Evolutionary conservation across 2,888 invertebrate species (phyloP), one percentile per base, ranked within the genome.

Genomic region (Callimorpha dominula): DNA sequence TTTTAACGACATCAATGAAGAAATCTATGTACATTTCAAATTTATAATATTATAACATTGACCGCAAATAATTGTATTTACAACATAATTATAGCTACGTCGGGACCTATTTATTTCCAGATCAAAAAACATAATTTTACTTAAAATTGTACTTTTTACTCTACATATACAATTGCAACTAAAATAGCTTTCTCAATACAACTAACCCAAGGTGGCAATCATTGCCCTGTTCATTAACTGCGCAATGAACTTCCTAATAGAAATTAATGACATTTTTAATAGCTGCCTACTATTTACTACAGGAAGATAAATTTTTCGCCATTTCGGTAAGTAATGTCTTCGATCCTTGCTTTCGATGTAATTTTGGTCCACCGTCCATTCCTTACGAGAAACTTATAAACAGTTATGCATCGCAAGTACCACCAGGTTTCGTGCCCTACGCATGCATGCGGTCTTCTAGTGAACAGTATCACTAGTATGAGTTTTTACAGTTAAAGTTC

Each of bases 1-100:
- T 63, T 70, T 71, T 72, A 72, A 73, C 60, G 63, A 67, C 69
- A 74, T 66, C 66, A 73, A 70, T 63, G 40, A 67, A 67, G 71
- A 75, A 68, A 78, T 73, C 54, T 9, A 43, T 67, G 17, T 50
- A 65, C 20, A 65, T 65, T 65, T 50, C 5, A 65, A 50, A 17
- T 50, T 65, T 50, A 49, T 65, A 17, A 57, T 60, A 60, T 60
- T 11, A 17, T 50, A 65, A 50, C 65, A 50, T 50, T 65, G 31
- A 65, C 50, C 50, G 50, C 49, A 31, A 31, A 50, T 14, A 20
- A 49, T 31, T 49, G 49, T 49, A 49, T 65, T 60, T 31, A 60
- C 57, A 60, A 31, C 15, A 14, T 6, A 8, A 46, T 46, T 15
- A 49, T 40, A 50, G 8, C 15, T 65, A 65, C 49, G 46, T 49